Base-by-base conservation (phyloP, 2,888 invertebrate genomes). In the Phyllotreta striolata region DNA sequence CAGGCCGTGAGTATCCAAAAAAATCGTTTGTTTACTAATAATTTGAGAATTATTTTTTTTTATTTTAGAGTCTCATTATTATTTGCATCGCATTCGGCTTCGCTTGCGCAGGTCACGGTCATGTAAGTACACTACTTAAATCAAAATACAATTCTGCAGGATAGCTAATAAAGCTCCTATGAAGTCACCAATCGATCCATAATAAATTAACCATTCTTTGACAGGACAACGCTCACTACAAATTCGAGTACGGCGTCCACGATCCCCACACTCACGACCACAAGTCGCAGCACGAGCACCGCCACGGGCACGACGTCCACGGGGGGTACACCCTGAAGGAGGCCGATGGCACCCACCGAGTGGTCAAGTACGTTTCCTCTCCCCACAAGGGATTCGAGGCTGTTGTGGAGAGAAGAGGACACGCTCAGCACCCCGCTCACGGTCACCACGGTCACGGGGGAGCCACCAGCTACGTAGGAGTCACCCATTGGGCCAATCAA, bases 191-290 rank as follows among this genome's bases (percentile, higher is more conserved):
- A 24, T 24, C 24, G 24, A 24, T 24, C 24, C 24, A 24, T 24
- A 24, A 24, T 24, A 3, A 24, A 24, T 24, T 1, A 24, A 24
- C 24, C 4, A 1, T 44, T 44, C 7, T 39, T 41, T 59, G n/a
- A 6, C 1, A 64, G 64, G 64, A 64, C 24, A 64, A 64, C 34
- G 63, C 76, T 43, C 70, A 74, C 41, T 81, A 81, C 69, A 73
- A 78, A 66, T 81, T 77, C 67, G 77, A 77, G 46, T 81, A 81
- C 60, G 80, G 80, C 3, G 80, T 81, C 10, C 73, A 77, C 49
- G 81, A 81, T 67, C 76, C 78, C n/a, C 80, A 81, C 55, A 80
- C 80, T 37, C 76, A 78, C 35, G 81, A 81, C 70, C 70, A 75
- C 59, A 79, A 81, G 67, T 73, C 74, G 8, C 80, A 81, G 63